A percentile compares a stretch with the other conserved stretches of the same genome.
These are phyloP conservation scores for Oegoconia quadripuncta DNA, from an alignment of 2,888 invertebrate species.

Conservation along the genomic window DNA sequence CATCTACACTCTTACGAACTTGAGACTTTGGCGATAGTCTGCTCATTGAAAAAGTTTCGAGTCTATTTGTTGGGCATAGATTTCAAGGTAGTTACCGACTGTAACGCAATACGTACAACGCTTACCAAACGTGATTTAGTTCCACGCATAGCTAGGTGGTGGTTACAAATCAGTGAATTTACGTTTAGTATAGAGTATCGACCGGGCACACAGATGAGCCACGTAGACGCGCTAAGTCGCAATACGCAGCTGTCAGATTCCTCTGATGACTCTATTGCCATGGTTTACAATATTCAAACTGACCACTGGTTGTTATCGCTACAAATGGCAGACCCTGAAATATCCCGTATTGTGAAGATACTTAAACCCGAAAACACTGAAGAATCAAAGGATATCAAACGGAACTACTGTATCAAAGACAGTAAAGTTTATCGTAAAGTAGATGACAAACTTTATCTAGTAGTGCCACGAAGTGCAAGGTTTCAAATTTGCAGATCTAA, in stretches of 20 bases:
- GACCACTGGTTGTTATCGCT: conserved; percentile 13
- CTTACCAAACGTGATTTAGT: conserved; percentile 29
- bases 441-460: neutral
- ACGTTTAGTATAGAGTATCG: conserved; percentile 26
- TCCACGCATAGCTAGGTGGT: conserved; percentile 35
- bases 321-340: conserved; percentile 13
- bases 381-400: conserved; percentile 8
- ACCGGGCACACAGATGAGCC: conserved; percentile 28
- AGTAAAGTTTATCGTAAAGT: conserved; percentile 8
- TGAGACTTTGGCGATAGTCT: conserved; percentile 26
- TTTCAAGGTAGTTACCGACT: conserved; percentile 28
- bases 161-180: conserved; percentile 31
- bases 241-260: neutral
- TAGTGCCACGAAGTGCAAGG: neutral
- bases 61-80: conserved; percentile 27
- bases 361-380: conserved; percentile 11
- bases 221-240: conserved; percentile 27
- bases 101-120: conserved; percentile 19
- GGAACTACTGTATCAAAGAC: conserved; percentile 10
- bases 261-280: neutral
- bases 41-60: conserved; percentile 27
- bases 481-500: conserved; percentile 29
- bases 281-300: conserved; percentile 10
- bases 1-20: conserved; percentile 25
- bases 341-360: conserved; percentile 10